Evolutionary conservation across 53 echinoderm and acorn worm species (phyloP), one percentile per base, ranked within the genome.

Genomic region (Holothuria leucospilota): DNA sequence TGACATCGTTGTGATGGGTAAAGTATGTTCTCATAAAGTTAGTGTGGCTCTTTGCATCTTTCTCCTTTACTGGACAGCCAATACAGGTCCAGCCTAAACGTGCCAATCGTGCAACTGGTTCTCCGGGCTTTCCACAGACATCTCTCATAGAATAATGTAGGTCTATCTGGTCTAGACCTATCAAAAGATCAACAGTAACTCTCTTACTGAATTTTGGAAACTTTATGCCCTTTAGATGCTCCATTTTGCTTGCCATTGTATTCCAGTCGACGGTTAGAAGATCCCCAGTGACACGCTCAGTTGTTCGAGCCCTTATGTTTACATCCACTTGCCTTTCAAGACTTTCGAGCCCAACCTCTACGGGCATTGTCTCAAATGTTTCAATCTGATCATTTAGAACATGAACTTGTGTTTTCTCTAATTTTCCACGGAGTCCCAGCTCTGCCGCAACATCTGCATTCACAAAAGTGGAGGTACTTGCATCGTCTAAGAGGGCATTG

Each of bases 61-160:
- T 34, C 27, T 60, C 51, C 29, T 20, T 62, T 21, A 64, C 21
- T 27, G 59, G 56, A 21, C 39, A 29, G 27, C 77, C 77, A 23
- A 86, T 75, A 20, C 74, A 72, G 14, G 86, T 86, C 86, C 86
- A 86, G 9, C 86, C 63, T 30, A 86, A 40, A 29, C 56, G 13
- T 18, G 86, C 77, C 21, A 26, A 38, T 23, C 86, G 18, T 46
- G 62, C 86, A 56, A 86, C 77, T 20, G 86, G 77, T n/a, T 86
- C 86, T 21, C 77, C 82, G 34, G 82, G 63, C 34, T 82, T 62
- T 15, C 82, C 82, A 63, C 82, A 82, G 30, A 86, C 58, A 24
- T 86, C 86, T 59, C 77, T 42, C n/a, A 86, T 10, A 15, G 86
- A 58, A 20, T 20, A 74, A 62, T 86, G 77, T n/a, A 86, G 14